Evolutionary conservation across 2,888 invertebrate genomes (phyloP).

Genomic region (Pseudococcus viburni): DNA sequence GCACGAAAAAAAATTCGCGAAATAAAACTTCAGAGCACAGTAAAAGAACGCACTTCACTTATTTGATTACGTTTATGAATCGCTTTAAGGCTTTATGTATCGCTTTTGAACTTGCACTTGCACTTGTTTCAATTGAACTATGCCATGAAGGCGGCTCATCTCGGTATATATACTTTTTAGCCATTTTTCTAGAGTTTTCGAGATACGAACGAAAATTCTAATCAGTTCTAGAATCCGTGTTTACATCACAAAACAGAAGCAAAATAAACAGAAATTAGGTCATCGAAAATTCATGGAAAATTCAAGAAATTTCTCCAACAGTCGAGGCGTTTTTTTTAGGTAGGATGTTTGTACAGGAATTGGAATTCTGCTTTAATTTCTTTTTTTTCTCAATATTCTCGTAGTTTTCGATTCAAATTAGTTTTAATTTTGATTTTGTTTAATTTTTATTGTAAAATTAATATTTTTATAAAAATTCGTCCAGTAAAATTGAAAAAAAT

Average conservation of each 20-base stretch:
- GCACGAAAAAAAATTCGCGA: slow-evolving; percentile 16
- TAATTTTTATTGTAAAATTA: no score
- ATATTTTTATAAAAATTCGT: no score
- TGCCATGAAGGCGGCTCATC: background rate
- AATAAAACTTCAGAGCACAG: slow-evolving; percentile 50
- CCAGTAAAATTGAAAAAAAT: no score
- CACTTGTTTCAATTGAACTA: slow-evolving; percentile 18
- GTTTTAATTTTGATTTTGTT: no score
- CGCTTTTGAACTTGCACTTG: slow-evolving; percentile 53
- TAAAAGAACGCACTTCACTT: slow-evolving; percentile 57
- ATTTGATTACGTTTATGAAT: slow-evolving; percentile 56
- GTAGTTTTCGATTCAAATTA: no score
- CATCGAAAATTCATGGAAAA: slow-evolving; percentile 29
- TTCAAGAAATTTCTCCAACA: slow-evolving; percentile 16
- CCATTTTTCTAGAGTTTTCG: slow-evolving; percentile 44
- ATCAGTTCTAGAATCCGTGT: slow-evolving; percentile 23
- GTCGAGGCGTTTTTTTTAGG: background rate
- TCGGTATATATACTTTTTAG: background rate
- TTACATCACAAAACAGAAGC: slow-evolving; percentile 4
- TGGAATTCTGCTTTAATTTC: no score
- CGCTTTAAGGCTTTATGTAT: slow-evolving; percentile 48
- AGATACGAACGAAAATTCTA: background rate
- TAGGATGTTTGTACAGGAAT: no score
- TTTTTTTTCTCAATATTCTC: no score
- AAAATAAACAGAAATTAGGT: background rate